A percentile compares a stretch with the other conserved stretches of the same genome.
phyloP scores from a whole-genome alignment of 2,888 invertebrate species.

The Acanthosepion esculentum region DNA sequence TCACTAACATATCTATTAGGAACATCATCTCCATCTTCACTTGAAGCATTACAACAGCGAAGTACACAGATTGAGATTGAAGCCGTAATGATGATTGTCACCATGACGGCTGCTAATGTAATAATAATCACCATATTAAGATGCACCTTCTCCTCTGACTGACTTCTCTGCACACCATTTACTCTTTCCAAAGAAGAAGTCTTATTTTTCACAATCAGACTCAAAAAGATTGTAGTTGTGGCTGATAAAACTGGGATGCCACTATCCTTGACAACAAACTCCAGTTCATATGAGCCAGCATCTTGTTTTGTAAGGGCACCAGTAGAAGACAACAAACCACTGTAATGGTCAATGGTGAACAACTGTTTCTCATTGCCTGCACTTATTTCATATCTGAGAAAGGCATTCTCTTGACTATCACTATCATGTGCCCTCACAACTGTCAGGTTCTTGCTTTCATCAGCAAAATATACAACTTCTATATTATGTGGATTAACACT shows the following conservation, averaged over 20 bases:
- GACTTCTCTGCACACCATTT: slow-evolving; percentile 24
- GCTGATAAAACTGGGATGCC: slow-evolving; percentile 5
- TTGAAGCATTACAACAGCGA: slow-evolving; percentile 33
- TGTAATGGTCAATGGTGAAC: slow-evolving; percentile 12
- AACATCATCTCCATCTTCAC: slow-evolving; percentile 13
- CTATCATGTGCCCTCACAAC: slow-evolving; percentile 22
- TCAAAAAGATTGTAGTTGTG: neutral
- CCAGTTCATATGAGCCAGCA: slow-evolving; percentile 1
- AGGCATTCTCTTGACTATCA: slow-evolving; percentile 33
- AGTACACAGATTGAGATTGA: neutral
- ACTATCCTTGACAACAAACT: neutral
- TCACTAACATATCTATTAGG: neutral
- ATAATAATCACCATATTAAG: slow-evolving; percentile 33
- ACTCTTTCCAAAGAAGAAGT: slow-evolving; percentile 9
- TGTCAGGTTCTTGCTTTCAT: neutral
- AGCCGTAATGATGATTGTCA: neutral
- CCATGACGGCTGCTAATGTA: neutral
- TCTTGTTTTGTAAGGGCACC: slow-evolving; percentile 33
- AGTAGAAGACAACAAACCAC: slow-evolving; percentile 33
- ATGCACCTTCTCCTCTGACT: neutral
- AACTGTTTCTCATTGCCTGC: slow-evolving; percentile 33
- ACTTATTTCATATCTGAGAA: neutral
- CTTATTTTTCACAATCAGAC: neutral
- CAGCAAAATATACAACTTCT: neutral
- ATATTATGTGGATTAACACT: neutral